Base-by-base conservation (phyloP, 2,888 invertebrate species). In the Napeogenes sylphis region DNA sequence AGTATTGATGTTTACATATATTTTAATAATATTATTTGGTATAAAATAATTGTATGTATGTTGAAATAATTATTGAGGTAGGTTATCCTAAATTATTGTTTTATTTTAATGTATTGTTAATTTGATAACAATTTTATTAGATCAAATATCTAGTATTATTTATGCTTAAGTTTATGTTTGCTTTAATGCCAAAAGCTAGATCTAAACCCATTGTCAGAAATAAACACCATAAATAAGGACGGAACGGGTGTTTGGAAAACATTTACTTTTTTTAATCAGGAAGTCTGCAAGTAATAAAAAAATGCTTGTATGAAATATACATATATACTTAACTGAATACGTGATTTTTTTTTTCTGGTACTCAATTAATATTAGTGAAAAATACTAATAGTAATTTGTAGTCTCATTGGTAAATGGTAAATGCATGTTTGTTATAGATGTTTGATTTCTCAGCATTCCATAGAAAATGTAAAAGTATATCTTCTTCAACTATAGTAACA, bases 181-280 rank as follows among this genome's bases (percentile, higher is more conserved):
- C 51, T 81, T 80, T 82, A 81, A 81, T 71, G 81, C 82, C 80
- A 83, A 84, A 83, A 80, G 75, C 74, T 80, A 80, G 78, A 78
- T 76, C 74, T 78, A 75, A 58, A 70, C 65, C 64, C 56, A 64
- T 45, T 30, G 10, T 42, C 42, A 10, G 51, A 51, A 51, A 47
- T 6, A 47, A 51, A 30, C 6, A 42, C 42, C 30, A 51, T 51
- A 30, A 5, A 12, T 2, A 51, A 30, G 13, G 3, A 30, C 10
- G 10, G 21, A 51, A 12, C n/a, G n/a, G n/a, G n/a, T 4, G 10
- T 42, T 42, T 35, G 35, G 6, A 35, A 21, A 21, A 21, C 21
- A 21, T 21, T 21, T 21, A 21, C 21, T 21, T 21, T 21, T 21
- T 21, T 21, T 21, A 21, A 21, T 21, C 1, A 21, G 3, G 8